These are phyloP conservation scores for Agapostemon virescens DNA, from an alignment of 2,888 invertebrate genomes.

Conservation along the genomic window DNA sequence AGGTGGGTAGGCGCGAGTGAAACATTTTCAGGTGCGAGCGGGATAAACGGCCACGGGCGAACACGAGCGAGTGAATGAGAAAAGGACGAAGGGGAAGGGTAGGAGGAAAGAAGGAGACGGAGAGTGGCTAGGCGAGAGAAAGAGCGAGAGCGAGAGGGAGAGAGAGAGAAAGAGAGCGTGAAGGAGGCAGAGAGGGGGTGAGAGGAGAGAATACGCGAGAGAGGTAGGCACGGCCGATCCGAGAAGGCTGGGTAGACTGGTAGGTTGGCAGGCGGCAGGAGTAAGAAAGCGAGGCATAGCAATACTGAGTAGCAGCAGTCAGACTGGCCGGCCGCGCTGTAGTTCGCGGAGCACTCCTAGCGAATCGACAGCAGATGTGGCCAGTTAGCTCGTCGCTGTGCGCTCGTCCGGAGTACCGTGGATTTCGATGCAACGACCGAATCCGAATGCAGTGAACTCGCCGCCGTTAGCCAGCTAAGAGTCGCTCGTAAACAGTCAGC, in stretches of 20 bases:
- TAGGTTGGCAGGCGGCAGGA: conserved; percentile 41
- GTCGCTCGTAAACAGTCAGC: too few species aligned
- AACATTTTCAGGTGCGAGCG: conserved; percentile 6
- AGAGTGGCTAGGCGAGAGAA: conserved; percentile 16
- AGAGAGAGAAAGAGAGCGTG: conserved; percentile 26
- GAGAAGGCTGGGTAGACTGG: conserved; percentile 47
- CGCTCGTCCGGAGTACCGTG: conserved; percentile 56
- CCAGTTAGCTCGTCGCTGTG: conserved; percentile 69
- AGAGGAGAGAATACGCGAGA: conserved; percentile 51
- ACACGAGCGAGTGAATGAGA: conserved; percentile 56
- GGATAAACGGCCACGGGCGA: conserved; percentile 32
- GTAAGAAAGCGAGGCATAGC: conserved; percentile 52
- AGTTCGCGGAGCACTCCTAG: conserved; percentile 57
- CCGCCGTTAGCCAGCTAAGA: neutral
- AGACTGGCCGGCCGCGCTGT: conserved; percentile 55
- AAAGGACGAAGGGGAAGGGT: conserved; percentile 31
- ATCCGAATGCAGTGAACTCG: conserved; percentile 30
- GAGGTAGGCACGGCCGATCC: conserved; percentile 57
- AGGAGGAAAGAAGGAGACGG: conserved; percentile 52
- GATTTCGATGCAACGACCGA: conserved; percentile 45
- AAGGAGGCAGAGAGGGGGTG: conserved; percentile 24
- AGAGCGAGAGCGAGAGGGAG: conserved; percentile 9
- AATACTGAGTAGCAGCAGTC: conserved; percentile 48
- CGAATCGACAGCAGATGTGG: conserved; percentile 70
- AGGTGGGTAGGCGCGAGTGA: conserved; percentile 35